These are phyloP conservation scores for Acanthosoma haemorrhoidale DNA, from an alignment of 2,888 invertebrate species.

Conservation along the genomic window DNA sequence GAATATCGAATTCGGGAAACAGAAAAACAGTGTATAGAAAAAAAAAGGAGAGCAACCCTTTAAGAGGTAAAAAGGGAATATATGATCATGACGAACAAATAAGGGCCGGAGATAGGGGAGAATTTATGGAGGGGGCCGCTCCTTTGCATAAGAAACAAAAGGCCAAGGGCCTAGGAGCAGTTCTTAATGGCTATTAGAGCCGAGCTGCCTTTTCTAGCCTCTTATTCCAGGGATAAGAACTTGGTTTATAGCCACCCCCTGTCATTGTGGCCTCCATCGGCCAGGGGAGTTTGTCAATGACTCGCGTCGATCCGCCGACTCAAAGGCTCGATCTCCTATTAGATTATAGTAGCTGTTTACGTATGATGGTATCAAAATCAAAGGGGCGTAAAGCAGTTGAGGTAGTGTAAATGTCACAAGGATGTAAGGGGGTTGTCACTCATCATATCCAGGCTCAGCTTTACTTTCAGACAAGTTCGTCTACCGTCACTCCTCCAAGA, in stretches of 20 bases:
- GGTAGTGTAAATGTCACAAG: no score
- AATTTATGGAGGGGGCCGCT: slow-evolving; percentile 8
- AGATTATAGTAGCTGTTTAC: no score
- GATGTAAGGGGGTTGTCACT: no score
- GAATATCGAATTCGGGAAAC: no score
- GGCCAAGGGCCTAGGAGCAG: neutral
- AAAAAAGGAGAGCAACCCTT: slow-evolving; percentile 12
- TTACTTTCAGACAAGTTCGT: no score
- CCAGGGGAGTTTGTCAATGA: neutral
- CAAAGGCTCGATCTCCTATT: no score
- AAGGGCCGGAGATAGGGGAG: slow-evolving; percentile 14
- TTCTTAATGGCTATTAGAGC: slow-evolving; percentile 15
- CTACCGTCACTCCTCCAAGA: no score
- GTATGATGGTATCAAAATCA: no score
- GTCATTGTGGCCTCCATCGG: neutral
- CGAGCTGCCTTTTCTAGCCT: neutral
- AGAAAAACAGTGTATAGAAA: no score
- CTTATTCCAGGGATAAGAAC: neutral
- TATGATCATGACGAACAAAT: slow-evolving; percentile 16
- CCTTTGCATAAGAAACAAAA: slow-evolving; percentile 25
- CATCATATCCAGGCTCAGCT: no score
- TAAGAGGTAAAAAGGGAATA: slow-evolving; percentile 7
- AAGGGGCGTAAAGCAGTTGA: no score
- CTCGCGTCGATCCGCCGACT: neutral
- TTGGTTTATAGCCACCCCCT: neutral